These are phyloP conservation scores for Lasioglossum villosulum DNA, from an alignment of 2,888 invertebrate genomes.

Conservation along the genomic window DNA sequence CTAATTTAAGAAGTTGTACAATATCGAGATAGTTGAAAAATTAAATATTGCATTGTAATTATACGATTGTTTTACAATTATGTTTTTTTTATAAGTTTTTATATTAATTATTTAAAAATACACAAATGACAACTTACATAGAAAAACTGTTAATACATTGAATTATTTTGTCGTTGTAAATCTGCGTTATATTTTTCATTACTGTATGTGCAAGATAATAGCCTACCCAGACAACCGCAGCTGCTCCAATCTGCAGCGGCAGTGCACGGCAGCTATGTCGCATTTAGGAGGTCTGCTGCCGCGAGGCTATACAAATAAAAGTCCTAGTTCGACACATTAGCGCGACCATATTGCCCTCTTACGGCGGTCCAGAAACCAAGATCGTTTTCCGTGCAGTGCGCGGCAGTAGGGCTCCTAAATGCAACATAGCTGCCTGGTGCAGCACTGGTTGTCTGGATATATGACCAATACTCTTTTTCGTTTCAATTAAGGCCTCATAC, in stretches of 20 bases:
- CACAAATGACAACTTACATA: slow-evolving; percentile 62
- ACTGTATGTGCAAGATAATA: slow-evolving; percentile 65
- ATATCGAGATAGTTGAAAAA: slow-evolving; percentile 31
- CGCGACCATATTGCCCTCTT: no score
- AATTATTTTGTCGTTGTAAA: slow-evolving; percentile 43
- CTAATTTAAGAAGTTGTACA: slow-evolving; percentile 29
- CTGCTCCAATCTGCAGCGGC: no score
- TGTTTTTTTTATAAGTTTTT: slow-evolving; percentile 31
- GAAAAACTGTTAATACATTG: slow-evolving; percentile 60
- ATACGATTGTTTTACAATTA: slow-evolving; percentile 37
- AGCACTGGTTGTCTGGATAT: no score
- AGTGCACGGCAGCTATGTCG: no score
- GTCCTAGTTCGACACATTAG: no score
- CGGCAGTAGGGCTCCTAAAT: no score
- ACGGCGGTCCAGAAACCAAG: no score
- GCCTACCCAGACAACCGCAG: no score
- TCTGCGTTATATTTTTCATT: slow-evolving; percentile 54
- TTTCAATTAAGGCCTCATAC: slow-evolving; percentile 71
- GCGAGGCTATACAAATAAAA: no score
- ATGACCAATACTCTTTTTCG: slow-evolving; percentile 66
- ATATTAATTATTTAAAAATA: slow-evolving; percentile 28
- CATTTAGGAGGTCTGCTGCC: no score
- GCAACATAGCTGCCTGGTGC: no score
- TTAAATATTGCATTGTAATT: slow-evolving; percentile 58
- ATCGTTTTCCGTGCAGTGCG: no score